A percentile compares a stretch with the other conserved stretches of the same genome.
Evolutionary conservation across 2,888 invertebrate genomes (phyloP).

Genomic region (Drosophila paucipuncta): DNA sequence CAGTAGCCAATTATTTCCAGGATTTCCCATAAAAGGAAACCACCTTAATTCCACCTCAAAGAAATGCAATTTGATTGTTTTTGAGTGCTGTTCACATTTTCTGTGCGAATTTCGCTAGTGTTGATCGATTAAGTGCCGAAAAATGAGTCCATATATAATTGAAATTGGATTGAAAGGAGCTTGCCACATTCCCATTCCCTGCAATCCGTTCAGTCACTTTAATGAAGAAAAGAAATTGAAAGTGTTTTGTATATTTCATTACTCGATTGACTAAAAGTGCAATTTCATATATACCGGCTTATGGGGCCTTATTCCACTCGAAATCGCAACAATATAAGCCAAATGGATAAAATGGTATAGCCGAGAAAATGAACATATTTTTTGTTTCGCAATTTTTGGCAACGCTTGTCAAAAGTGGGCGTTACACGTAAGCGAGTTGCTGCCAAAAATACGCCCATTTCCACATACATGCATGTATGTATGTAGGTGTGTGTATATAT

Average conservation of each 20-base stretch:
- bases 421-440: not conserved
- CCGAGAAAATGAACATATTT: not conserved
- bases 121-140: not conserved
- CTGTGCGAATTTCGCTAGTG: not conserved
- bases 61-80: not conserved
- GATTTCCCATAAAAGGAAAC: not conserved
- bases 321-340: not conserved
- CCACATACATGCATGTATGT: not conserved
- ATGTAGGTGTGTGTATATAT: not conserved
- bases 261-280: not conserved
- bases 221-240: not conserved
- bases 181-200: not conserved
- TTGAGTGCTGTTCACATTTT: not conserved
- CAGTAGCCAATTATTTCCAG: not conserved
- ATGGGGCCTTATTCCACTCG: not conserved
- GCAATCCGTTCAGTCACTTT: not conserved
- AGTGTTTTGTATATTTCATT: not conserved
- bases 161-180: not conserved
- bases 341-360: not conserved
- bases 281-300: not conserved
- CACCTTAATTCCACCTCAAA: not conserved
- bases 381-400: not conserved
- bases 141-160: not conserved
- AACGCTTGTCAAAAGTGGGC: slow-evolving; percentile 1
- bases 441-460: not conserved